These are phyloP conservation scores for Datnioides undecimradiatus DNA, from an alignment of 2,113 vertebrate species.

Conservation along the genomic window DNA sequence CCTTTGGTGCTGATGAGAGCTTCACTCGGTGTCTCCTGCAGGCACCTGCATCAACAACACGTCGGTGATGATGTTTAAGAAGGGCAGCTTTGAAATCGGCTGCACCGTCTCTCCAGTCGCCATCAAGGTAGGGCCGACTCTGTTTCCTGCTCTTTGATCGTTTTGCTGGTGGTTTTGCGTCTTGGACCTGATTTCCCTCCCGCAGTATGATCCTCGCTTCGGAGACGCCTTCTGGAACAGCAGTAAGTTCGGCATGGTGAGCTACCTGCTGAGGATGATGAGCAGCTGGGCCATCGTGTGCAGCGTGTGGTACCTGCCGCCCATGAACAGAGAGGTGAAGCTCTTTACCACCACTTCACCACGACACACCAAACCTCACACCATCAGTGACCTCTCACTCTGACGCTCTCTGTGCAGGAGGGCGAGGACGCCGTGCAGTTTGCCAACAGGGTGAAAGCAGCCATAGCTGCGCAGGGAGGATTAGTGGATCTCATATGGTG, in stretches of 20 bases:
- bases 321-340: conserved; percentile 90
- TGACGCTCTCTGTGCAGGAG: conserved; percentile 83
- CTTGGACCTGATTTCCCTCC: not conserved
- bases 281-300: conserved; percentile 96
- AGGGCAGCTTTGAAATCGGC: conserved; percentile 94
- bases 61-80: conserved; percentile 98
- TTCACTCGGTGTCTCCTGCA: conserved; percentile 65
- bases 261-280: conserved; percentile 95
- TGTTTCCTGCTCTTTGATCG: not conserved
- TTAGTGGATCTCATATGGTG: conserved; percentile 94
- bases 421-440: conserved; percentile 94
- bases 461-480: conserved; percentile 91
- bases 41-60: conserved; percentile 98
- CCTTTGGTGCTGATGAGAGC: not conserved
- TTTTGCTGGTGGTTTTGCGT: too few relatives aligned
- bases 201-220: conserved; percentile 92
- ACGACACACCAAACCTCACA: too few relatives aligned
- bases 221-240: conserved; percentile 96
- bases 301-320: conserved; percentile 95
- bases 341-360: not conserved
- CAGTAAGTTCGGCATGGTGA: conserved; percentile 94
- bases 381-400: too few relatives aligned
- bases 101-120: conserved; percentile 93
- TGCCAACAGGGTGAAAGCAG: conserved; percentile 93
- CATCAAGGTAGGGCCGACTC: conserved; percentile 88